Conservation (phyloP, 2,888 invertebrate genomes). For the Nymphalis urticae region DNA sequence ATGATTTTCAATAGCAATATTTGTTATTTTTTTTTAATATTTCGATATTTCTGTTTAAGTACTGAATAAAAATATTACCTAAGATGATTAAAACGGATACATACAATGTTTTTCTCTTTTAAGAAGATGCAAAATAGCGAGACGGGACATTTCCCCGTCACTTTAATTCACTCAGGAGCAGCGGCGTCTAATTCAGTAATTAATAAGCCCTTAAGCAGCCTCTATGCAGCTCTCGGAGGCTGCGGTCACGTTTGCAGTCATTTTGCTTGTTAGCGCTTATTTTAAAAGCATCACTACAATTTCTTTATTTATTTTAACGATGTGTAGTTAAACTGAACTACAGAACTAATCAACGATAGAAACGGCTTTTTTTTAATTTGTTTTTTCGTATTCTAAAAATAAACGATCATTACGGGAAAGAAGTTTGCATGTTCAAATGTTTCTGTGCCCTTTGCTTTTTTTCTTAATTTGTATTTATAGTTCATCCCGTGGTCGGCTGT, state of each 20-base stretch:
- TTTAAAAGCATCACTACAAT: constrained; percentile 25
- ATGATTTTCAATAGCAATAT: not conserved
- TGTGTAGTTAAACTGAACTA: not conserved
- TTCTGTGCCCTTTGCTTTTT: too few species aligned
- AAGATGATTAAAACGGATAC: not conserved
- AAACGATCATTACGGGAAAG: too few species aligned
- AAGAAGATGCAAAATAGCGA: constrained; percentile 4
- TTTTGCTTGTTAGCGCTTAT: constrained; percentile 33
- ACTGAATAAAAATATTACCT: too few species aligned
- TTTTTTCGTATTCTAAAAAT: too few species aligned
- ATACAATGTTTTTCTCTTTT: not conserved
- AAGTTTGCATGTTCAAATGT: too few species aligned
- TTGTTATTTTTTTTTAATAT: not conserved
- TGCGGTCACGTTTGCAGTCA: constrained; percentile 34
- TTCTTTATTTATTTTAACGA: not conserved
- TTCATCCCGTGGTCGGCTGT: too few species aligned
- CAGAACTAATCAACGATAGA: not conserved
- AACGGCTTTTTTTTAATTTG: too few species aligned
- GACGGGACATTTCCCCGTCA: constrained; percentile 2
- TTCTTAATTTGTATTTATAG: too few species aligned
- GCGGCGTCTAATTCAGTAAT: constrained; percentile 30
- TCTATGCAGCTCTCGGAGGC: constrained; percentile 32
- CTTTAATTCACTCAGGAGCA: constrained; percentile 27
- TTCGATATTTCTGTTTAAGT: too few species aligned
- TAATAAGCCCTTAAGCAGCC: constrained; percentile 32